Evolutionary conservation across 2,113 vertebrate genomes (phyloP).

Genomic region (Mixornis gularis): DNA sequence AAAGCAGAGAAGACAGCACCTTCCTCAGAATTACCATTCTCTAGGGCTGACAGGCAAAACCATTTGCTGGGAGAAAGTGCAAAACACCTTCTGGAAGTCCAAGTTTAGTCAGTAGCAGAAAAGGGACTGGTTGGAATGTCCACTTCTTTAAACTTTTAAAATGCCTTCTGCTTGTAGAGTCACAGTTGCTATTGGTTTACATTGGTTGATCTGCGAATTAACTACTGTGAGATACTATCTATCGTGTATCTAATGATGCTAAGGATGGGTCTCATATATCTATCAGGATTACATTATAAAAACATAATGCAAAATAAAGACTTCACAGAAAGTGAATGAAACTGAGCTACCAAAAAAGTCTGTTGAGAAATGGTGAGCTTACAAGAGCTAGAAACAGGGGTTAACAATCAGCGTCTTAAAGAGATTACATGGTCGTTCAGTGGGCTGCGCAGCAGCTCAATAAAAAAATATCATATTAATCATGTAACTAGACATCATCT

Average conservation of each 20-base stretch:
- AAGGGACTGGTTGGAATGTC: neutral
- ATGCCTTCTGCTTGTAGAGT: neutral
- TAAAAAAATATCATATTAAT: neutral
- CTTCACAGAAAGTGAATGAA: neutral
- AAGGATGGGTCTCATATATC: neutral
- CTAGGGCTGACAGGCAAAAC: neutral
- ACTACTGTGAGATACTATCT: neutral
- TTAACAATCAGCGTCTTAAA: neutral
- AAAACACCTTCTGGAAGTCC: neutral
- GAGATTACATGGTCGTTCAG: neutral
- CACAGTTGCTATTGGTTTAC: neutral
- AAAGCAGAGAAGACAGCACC: neutral
- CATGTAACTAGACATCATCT: neutral
- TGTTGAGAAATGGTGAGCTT: neutral
- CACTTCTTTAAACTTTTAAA: neutral
- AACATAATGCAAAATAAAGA: neutral
- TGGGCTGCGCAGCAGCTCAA: neutral
- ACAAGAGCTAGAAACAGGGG: neutral
- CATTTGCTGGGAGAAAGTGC: neutral
- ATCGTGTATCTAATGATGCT: neutral
- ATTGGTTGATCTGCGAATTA: neutral
- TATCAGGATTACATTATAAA: neutral
- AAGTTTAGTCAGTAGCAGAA: neutral
- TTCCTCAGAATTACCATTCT: neutral
- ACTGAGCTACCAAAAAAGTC: neutral